Evolutionary conservation across 1,140 invertebrate species (phyloP), one percentile per base, ranked within the genome.

Genomic region (Bicyclus anynana): DNA sequence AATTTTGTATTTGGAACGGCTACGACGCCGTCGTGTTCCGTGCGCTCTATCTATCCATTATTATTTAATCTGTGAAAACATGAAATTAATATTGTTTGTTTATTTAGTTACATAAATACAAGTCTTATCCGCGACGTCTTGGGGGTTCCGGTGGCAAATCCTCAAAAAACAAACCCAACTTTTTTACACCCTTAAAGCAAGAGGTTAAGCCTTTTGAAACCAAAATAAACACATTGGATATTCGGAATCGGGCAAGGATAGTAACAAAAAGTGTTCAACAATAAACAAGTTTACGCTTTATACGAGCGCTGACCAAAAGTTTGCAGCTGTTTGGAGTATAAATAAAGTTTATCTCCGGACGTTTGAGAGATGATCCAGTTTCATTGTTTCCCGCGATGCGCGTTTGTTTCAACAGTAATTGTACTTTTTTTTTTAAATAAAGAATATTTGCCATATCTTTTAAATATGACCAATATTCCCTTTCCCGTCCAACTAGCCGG

Each of bases 261-360:
- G 80, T 76, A 82, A 84, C 77, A 85, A 82, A 81, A 83, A 78
- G 73, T 66, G 76, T 79, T 74, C 17, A 78, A 77, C 69, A 84
- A 84, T 75, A 85, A 87, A 84, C 80, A 77, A 53, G 33, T 78
- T 75, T 72, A 76, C 72, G 67, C 54, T 57, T 52, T 52, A 57
- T 58, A 58, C 72, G 59, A 69, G 71, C 65, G 76, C 80, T 84
- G 81, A 87, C 82, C 84, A 87, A 83, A 85, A 82, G 84, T 85
- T 87, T 84, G 84, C 84, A 87, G 84, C 84, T 87, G 84, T 84
- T 84, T 50, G 44, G 50, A 48, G 73, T 85, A 87, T 85, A 85
- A 87, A 87, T 87, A 85, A 78, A 81, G 69, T 83, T 85, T 85
- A 84, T 81, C 74, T 79, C 82, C 75, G 82, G 74, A 83, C 79